Evolutionary conservation across 2,888 invertebrate species (phyloP), one percentile per base, ranked within the genome.

Genomic region (Schizotus pectinicornis): DNA sequence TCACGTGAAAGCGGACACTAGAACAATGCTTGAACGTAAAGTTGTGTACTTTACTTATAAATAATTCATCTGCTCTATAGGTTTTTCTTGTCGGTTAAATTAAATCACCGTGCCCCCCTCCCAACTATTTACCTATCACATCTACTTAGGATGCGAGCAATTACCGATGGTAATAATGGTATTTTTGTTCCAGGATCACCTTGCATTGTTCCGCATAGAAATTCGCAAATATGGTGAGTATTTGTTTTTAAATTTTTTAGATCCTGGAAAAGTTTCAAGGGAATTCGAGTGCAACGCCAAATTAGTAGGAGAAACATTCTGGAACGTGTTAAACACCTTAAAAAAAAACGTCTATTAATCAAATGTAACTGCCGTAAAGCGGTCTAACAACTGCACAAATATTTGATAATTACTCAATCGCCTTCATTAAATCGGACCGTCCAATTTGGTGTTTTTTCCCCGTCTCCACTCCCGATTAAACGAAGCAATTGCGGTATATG

Each of bases 181-280:
- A 56, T 59, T 52, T 54, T 52, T 66, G 63, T 69, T 69, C 61
- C 67, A 69, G 69, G 64, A 56, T 67, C 60, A 59, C 65, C 64
- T 67, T 64, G 63, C 58, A 56, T 52, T 48, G 22, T 47, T 51
- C 31, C 45, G 14, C 46, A 35, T 45, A 47, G 51, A 47, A 51
- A 50, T 63, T 64, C 41, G 58, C 42, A 60, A 65, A 62, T 48
- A 67, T 65, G 68, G 68, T 68, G 63, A 64, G 68, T 58, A 39
- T 41, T 11, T 5, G 22, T 22, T 33, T 54, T 45, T 35, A 2
- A 3, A 13, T 3, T 39, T 39, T 11, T 39, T 39, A 39, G 3
- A 3, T 39, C n/a, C 3, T 9, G 39, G 9, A 9, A 8, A 12
- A 8, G 3, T 39, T 39, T 39, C 7, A 39, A 39, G 12, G 9